Conservation (phyloP, 2,797 vertebrate species). For the Siniperca obscura region DNA sequence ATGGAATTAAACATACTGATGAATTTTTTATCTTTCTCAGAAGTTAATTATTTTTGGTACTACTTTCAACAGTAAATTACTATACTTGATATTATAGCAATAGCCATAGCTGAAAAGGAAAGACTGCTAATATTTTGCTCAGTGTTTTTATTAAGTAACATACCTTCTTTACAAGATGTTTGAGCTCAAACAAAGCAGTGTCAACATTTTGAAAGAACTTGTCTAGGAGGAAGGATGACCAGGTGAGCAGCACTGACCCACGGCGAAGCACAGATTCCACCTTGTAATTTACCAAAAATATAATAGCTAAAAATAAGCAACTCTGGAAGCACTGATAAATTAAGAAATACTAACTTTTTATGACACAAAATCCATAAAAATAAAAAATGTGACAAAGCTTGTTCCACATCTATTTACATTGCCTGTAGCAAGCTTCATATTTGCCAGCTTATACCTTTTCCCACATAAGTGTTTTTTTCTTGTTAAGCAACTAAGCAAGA, state of each 20-base stretch:
- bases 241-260: slow-evolving; percentile 86
- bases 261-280: slow-evolving; percentile 84
- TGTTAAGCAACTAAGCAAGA: not conserved
- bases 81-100: not conserved
- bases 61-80: not conserved
- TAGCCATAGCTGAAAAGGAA: slow-evolving; percentile 1
- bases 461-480: not conserved
- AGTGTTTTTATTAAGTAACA: not conserved
- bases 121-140: not conserved
- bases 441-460: not conserved
- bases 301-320: not conserved
- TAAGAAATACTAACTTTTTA: not conserved
- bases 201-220: slow-evolving; percentile 87
- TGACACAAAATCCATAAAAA: not conserved
- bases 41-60: not conserved
- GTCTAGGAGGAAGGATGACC: slow-evolving; percentile 88
- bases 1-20: not conserved
- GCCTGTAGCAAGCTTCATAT: not conserved
- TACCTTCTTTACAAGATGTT: slow-evolving; percentile 86
- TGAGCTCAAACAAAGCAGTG: slow-evolving; percentile 81
- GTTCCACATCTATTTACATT: not conserved
- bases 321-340: not conserved
- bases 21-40: not conserved
- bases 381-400: not conserved
- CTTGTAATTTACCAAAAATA: slow-evolving; percentile 57